Evolutionary conservation across 2,888 invertebrate genomes (phyloP).

Genomic region (Lysandra coridon): DNA sequence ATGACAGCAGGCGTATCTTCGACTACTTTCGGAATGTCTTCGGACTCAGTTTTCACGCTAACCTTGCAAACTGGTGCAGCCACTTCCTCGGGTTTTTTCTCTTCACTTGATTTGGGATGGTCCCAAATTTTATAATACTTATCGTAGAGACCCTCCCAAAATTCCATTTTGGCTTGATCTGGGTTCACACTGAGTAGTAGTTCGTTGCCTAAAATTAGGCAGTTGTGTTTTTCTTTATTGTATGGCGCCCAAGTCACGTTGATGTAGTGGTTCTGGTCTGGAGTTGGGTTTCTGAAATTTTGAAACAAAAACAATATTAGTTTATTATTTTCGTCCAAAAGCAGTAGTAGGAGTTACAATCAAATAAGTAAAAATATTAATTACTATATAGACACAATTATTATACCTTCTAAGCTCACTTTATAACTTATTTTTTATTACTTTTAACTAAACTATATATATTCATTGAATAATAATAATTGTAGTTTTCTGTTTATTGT

Average conservation of each 20-base stretch:
- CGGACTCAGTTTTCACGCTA: conserved; percentile 22
- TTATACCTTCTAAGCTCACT: background rate
- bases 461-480: background rate
- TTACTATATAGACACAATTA: background rate
- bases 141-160: conserved; percentile 66
- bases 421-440: background rate
- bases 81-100: background rate
- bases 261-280: conserved; percentile 66
- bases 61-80: conserved; percentile 36
- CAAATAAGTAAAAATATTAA: background rate
- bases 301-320: conserved; percentile 11
- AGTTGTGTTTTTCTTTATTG: conserved; percentile 62
- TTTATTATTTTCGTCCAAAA: background rate
- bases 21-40: conserved; percentile 13
- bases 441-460: background rate
- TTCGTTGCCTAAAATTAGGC: conserved; percentile 59
- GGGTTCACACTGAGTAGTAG: conserved; percentile 58
- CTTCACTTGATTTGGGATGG: conserved; percentile 48
- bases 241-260: conserved; percentile 68
- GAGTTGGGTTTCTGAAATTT: conserved; percentile 68
- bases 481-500: background rate
- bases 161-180: conserved; percentile 66
- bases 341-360: background rate
- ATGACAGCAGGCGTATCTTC: background rate
- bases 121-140: conserved; percentile 70